Conservation (phyloP, 2,797 vertebrate species). For the Chelon auratus region DNA sequence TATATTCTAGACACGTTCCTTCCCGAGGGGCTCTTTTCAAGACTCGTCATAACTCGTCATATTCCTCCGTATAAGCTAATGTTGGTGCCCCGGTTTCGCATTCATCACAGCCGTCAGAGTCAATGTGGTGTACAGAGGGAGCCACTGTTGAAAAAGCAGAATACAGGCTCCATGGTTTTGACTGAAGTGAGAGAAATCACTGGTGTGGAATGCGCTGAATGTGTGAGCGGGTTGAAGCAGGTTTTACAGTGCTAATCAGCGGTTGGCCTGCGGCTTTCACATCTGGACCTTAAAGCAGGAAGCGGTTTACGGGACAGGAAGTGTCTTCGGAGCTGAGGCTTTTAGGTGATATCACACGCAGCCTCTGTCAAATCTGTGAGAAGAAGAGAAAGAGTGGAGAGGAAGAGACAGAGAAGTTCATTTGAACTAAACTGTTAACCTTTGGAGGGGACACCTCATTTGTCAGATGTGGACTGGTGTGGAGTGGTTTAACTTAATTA, state of each 20-base stretch:
- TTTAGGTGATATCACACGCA: constrained; percentile 4
- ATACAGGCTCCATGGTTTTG: constrained; percentile 45
- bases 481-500: constrained; percentile 68
- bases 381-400: constrained; percentile 7
- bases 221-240: constrained; percentile 53
- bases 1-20: constrained; percentile 35
- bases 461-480: constrained; percentile 60
- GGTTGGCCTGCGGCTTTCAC: constrained; percentile 56
- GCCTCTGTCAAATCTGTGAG: constrained; percentile 14
- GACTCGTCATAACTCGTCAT: constrained; percentile 53
- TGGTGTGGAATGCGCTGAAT: constrained; percentile 58
- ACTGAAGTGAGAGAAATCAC: constrained; percentile 45
- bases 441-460: constrained; percentile 62
- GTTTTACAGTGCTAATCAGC: constrained; percentile 60
- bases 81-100: constrained; percentile 52
- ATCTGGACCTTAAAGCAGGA: constrained; percentile 49
- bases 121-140: constrained; percentile 58
- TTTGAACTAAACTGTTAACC: constrained; percentile 55
- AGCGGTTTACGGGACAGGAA: constrained; percentile 55
- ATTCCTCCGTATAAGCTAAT: constrained; percentile 46
- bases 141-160: constrained; percentile 62
- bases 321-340: constrained; percentile 24
- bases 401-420: constrained; percentile 26
- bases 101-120: constrained; percentile 74
- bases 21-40: constrained; percentile 38